Evolutionary conservation across 2,797 vertebrate species (phyloP), one percentile per base, ranked within the genome.

Genomic region (Tokudaia muenninki): DNA sequence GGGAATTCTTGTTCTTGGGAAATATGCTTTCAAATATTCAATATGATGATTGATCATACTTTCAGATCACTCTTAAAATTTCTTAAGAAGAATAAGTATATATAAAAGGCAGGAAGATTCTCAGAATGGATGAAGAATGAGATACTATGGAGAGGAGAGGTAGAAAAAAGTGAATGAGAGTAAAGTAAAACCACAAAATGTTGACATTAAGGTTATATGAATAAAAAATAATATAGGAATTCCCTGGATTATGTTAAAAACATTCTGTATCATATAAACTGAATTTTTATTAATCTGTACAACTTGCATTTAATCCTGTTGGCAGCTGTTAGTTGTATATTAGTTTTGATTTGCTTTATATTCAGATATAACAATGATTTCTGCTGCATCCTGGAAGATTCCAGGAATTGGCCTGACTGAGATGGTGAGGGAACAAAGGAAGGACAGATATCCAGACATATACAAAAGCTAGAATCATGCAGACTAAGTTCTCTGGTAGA

Each of bases 111-210:
- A 16, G 37, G 5, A 24, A 41, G 13, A 14, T 16, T 61, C 11
- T 80, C 17, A 29, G 13, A 24, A 16, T 57, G 4, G 26, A 37
- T 4, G 57, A 16, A 88, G 37, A 84, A 80, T 65, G 17, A 79
- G 2, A 12, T 93, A 44, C 29, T 61, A 17, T 83, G 24, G 26
- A 87, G 13, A 87, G 10, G 1, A 31, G 52, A 87, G 22, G 34
- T 21, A 65, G 12, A 74, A 78, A 34, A 52, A 2, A 90, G 9
- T 44, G 19, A 31, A 26, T 50, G 37, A 72, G 92, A 67, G 79
- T 17, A 47, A 97, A 96, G 70, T 10, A 91, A 84, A 61, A 82
- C 14, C 6, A 93, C 52, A 95, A 91, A 87, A 84, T 75, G 65
- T 21, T 78, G 31, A 79, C n/a, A 93, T 59, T 67, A 87, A 78